Base-by-base conservation (phyloP, 2,113 vertebrate genomes). In the Nothobranchius kuhntae region DNA sequence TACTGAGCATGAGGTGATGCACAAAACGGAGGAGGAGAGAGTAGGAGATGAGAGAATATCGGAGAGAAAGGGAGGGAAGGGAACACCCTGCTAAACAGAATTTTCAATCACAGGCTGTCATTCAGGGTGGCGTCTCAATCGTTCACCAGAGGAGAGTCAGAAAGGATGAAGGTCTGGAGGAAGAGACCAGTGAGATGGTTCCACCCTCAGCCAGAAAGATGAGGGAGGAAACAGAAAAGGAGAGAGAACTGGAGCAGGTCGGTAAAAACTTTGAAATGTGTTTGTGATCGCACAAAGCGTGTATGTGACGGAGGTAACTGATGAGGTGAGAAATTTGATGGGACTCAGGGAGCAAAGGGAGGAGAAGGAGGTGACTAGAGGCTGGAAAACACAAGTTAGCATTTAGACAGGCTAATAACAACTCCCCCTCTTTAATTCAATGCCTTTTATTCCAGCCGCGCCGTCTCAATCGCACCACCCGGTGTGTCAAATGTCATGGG, bases 401-500 rank as follows among this genome's bases (percentile, higher is more conserved):
- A 36, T 48, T 17, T 8, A 40, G 6, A 40, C 35, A 17, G 15
- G 5, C 10, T 21, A 50, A 57, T 63, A 51, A 61, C 15, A 24
- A 51, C 56, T 62, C 54, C 14, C 15, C 52, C 21, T 21, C 21
- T 21, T 30, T 44, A 30, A 30, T 30, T 30, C 30, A 30, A 30
- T 21, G 30, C 14, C 44, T 38, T 44, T 54, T 36, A 50, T 59
- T 35, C n/a, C 8, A 2, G n/a, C 48, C 52, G 2, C 61, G 9
- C 53, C 11, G 45, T 62, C 61, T 52, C 26, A 24, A 9, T 70
- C 53, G 17, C 44, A 58, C 55, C 65, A 46, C 52, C 13, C 56
- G 4, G 35, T 60, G 73, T 83, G 82, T 75, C 67, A 91, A 89
- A 89, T 84, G 85, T 88, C 82, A 87, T 51, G 80, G 85, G 86